Conservation (phyloP, 2,797 vertebrate species). For the Acropternis orthonyx region DNA sequence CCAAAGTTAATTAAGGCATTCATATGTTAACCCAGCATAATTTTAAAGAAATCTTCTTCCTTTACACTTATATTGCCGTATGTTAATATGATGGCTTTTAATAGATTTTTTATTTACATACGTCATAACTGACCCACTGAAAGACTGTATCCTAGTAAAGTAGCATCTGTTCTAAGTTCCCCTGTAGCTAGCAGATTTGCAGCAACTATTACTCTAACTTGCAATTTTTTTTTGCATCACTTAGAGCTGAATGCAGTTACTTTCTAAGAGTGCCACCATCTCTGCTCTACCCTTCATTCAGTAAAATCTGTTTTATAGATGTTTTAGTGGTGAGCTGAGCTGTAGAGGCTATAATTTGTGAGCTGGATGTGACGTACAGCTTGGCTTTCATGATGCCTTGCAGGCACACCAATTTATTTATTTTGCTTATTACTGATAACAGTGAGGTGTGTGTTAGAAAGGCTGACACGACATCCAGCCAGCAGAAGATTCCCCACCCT, state of each 20-base stretch:
- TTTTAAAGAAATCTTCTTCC: background rate
- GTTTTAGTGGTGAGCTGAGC: background rate
- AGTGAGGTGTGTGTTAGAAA: background rate
- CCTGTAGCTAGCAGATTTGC: background rate
- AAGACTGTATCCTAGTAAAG: background rate
- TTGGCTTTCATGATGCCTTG: background rate
- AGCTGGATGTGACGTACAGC: background rate
- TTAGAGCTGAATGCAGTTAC: background rate
- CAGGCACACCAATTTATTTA: background rate
- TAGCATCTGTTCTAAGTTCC: background rate
- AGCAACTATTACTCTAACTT: background rate
- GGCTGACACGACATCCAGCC: fast-evolving
- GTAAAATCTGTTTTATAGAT: background rate
- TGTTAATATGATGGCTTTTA: background rate
- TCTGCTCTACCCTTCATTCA: background rate
- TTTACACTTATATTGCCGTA: background rate
- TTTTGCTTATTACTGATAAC: background rate
- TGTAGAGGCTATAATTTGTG: background rate
- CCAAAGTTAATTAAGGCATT: conserved; percentile 39
- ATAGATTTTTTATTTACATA: conserved; percentile 10
- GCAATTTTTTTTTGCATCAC: background rate
- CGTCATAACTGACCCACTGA: background rate
- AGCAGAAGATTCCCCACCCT: conserved; percentile 28
- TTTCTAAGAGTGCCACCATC: background rate
- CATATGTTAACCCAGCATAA: background rate